Base-by-base conservation (phyloP, 2,113 vertebrate species). In the Arvicanthis niloticus region DNA sequence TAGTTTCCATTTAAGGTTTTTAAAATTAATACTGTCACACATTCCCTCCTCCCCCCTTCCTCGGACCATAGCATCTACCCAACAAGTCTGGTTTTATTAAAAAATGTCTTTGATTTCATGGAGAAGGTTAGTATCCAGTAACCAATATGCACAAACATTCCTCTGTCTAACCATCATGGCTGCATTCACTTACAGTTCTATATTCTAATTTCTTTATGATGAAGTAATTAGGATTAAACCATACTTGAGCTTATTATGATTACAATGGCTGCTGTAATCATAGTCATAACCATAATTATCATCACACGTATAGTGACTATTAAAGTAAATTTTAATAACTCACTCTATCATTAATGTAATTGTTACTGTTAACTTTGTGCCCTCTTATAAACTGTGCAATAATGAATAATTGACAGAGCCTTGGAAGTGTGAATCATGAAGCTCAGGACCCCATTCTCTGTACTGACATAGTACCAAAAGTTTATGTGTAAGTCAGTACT, bases 171-270 rank as follows among this genome's bases (percentile, higher is more conserved):
- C 58, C 48, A 21, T 86, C 85, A 81, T 40, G 88, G 89, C 70
- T 86, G 60, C 67, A 93, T 84, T 70, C 80, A 73, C 45, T 96
- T 82, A 89, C 21, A 94, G 82, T 93, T 93, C 95, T 93, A 92
- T 97, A 96, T 92, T 93, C 72, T 97, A 96, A 95, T 93, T 95
- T 97, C 93, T 94, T 97, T 97, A 97, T 94, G 95, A 93, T 96
- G 62, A 82, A 86, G 48, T 80, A 97, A 95, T 97, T 96, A 97
- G 68, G 94, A 96, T 94, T 94, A 97, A 97, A 76, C 75, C 22
- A 92, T 91, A 86, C 60, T 96, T 95, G 91, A 97, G 91, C 48
- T 96, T 96, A 94, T 97, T 87, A 96, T 82, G 92, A 96, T 97
- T 93, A 95, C 82, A 97, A 92, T 91, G 77, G 78, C 60, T 97